Conservation (phyloP, 2,888 invertebrate species). For the Encarsia formosa region DNA sequence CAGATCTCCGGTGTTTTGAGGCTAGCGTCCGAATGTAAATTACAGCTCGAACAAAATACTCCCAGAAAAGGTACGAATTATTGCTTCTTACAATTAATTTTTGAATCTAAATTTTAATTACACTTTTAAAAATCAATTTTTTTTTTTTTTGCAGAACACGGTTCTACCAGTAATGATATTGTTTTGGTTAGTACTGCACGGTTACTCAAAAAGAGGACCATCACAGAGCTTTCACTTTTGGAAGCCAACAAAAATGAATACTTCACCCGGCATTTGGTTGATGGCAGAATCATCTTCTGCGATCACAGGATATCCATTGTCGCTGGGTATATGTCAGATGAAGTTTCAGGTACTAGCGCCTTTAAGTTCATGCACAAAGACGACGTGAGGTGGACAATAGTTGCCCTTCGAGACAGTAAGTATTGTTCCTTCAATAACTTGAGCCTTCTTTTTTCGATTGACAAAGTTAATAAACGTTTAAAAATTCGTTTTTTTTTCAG, state of each 20-base stretch:
- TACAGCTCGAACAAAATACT: too few species aligned
- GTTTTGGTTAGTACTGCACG: constrained; percentile 71
- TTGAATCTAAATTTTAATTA: background rate
- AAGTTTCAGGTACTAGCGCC: constrained; percentile 82
- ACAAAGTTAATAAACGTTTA: too few species aligned
- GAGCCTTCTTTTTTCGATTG: too few species aligned
- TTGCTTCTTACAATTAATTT: too few species aligned
- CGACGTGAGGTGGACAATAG: constrained; percentile 84
- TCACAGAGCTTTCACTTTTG: constrained; percentile 61
- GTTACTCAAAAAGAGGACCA: constrained; percentile 66
- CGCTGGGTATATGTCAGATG: constrained; percentile 84
- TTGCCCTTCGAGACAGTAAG: constrained; percentile 77
- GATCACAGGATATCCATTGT: constrained; percentile 88
- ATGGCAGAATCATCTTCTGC: constrained; percentile 84
- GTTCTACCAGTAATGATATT: constrained; percentile 41
- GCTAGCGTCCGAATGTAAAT: constrained; percentile 39
- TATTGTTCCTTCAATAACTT: background rate
- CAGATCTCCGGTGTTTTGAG: constrained; percentile 52
- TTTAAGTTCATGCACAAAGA: constrained; percentile 88
- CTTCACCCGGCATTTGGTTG: constrained; percentile 81
- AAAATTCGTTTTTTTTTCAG: constrained; percentile 48
- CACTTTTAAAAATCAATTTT: background rate
- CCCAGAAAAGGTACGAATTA: constrained; percentile 25
- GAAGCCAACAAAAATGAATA: constrained; percentile 79
- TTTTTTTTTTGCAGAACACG: background rate